Evolutionary conservation across 2,888 invertebrate genomes (phyloP).

Genomic region (Teleiodes luculella): DNA sequence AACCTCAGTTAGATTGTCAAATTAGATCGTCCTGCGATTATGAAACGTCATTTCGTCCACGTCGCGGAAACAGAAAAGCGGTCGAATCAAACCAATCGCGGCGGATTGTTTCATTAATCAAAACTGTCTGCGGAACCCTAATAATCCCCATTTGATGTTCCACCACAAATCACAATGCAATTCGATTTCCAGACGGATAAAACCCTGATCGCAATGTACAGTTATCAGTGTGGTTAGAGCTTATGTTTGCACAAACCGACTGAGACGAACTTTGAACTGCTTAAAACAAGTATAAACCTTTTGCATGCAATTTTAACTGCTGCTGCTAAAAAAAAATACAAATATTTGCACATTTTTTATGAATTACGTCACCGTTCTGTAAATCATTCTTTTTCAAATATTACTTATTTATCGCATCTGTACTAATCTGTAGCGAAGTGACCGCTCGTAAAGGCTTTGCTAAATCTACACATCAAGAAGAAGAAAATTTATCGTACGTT

Average conservation of each 20-base stretch:
- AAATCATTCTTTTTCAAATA: too few species aligned
- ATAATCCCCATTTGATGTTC: conserved; percentile 13
- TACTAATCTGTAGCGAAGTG: too few species aligned
- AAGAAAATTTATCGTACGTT: too few species aligned
- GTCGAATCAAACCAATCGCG: neutral
- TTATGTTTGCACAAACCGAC: neutral
- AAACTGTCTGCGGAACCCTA: conserved; percentile 27
- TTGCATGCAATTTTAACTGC: too few species aligned
- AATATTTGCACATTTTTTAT: too few species aligned
- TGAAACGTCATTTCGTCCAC: conserved; percentile 22
- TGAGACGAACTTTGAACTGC: neutral
- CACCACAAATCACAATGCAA: conserved; percentile 21
- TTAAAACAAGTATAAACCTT: too few species aligned
- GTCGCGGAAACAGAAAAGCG: conserved; percentile 17
- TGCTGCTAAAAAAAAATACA: too few species aligned
- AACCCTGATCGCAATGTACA: neutral
- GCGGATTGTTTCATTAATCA: conserved; percentile 39
- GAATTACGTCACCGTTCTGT: too few species aligned
- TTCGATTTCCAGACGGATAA: conserved; percentile 11
- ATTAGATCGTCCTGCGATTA: conserved; percentile 16
- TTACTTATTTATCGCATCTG: too few species aligned
- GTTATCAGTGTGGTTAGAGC: neutral
- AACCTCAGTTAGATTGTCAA: neutral
- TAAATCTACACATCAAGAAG: too few species aligned
- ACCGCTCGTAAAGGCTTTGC: too few species aligned